A percentile compares a stretch with the other conserved stretches of the same genome.
Evolutionary conservation across 2,113 vertebrate species (phyloP).

Genomic region (Sciurus niger): DNA sequence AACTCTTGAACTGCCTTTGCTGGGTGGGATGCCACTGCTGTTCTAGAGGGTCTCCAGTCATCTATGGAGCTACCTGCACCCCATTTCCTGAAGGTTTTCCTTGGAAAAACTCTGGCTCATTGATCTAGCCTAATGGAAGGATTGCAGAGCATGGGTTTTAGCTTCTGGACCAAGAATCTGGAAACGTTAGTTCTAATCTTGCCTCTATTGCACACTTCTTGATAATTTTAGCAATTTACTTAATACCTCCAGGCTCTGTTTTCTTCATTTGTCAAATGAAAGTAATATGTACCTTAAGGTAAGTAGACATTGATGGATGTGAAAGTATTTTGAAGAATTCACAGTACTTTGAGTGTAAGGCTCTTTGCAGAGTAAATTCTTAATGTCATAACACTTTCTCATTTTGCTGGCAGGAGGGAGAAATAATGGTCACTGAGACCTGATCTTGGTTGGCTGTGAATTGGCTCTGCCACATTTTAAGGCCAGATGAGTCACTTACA

Average conservation of each 20-base stretch:
- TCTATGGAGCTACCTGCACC: not conserved
- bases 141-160: not conserved
- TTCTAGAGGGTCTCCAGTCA: not conserved
- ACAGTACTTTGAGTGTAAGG: not conserved
- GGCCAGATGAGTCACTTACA: not conserved
- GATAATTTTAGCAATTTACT: not conserved
- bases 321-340: not conserved
- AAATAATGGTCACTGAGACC: not conserved
- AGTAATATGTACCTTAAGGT: not conserved
- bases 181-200: not conserved
- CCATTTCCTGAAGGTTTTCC: not conserved
- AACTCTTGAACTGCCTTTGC: not conserved
- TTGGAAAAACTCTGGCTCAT: not conserved
- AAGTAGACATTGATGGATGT: not conserved
- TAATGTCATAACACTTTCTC: not conserved
- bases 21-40: not conserved
- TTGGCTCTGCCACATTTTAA: not conserved
- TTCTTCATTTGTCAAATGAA: slow-evolving; percentile 12
- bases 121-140: not conserved
- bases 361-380: not conserved
- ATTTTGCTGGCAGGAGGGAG: not conserved
- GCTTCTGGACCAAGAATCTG: not conserved
- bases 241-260: not conserved
- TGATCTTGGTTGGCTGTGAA: not conserved
- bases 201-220: not conserved